A percentile compares a stretch with the other conserved stretches of the same genome.
These are phyloP conservation scores for Apis florea DNA, from an alignment of 1,140 invertebrate genomes.

Conservation along the genomic window DNA sequence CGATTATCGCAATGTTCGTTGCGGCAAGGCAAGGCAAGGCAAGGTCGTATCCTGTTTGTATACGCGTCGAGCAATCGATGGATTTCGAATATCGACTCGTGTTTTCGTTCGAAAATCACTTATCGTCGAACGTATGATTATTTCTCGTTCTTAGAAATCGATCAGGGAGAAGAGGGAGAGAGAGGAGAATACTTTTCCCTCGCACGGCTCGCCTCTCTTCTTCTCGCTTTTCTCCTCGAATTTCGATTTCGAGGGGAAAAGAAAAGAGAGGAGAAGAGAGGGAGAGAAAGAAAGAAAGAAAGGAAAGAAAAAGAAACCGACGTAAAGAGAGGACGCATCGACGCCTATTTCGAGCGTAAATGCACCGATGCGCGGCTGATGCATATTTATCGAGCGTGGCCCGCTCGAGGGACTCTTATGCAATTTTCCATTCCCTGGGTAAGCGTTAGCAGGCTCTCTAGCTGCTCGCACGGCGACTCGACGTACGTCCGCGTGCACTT, in stretches of 20 bases:
- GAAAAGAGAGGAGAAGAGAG: no score
- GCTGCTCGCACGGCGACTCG: slow-evolving; percentile 28
- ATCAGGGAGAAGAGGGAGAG: no score
- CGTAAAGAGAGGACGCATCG: background rate
- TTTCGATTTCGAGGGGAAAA: no score
- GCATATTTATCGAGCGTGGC: slow-evolving; percentile 54
- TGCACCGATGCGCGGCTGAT: slow-evolving; percentile 33
- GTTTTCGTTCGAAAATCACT: no score
- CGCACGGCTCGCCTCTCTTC: no score
- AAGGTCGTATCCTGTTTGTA: slow-evolving; percentile 23
- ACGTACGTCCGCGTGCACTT: slow-evolving; percentile 21
- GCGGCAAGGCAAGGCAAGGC: background rate
- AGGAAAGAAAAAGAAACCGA: slow-evolving; percentile 4
- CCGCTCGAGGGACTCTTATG: slow-evolving; percentile 38
- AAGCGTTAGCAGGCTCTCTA: slow-evolving; percentile 25
- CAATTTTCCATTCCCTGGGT: slow-evolving; percentile 54
- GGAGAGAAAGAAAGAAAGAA: no score
- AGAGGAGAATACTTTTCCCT: no score
- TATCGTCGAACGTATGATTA: background rate
- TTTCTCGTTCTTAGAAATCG: no score
- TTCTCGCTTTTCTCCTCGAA: no score
- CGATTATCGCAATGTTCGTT: background rate
- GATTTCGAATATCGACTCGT: background rate
- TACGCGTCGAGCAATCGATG: background rate
- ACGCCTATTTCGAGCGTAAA: slow-evolving; percentile 27